Conservation (phyloP, 2,113 vertebrate species). For the Bucco capensis region DNA sequence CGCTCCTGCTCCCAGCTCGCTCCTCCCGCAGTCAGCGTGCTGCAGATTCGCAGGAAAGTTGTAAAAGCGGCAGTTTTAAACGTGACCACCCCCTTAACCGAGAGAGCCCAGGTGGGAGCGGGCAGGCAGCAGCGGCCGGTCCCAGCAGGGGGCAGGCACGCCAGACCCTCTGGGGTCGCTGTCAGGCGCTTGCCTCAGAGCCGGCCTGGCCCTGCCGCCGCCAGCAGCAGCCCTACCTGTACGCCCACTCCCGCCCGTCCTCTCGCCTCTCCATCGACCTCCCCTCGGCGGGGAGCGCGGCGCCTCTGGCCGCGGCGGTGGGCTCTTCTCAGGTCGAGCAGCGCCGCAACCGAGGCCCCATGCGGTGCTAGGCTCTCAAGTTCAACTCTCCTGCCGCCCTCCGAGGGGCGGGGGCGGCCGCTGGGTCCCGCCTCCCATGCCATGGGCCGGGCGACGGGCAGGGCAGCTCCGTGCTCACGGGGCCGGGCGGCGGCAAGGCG, state of each 20-base stretch:
- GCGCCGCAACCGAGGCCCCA: not conserved
- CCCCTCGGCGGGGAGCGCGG: not conserved
- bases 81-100: too few relatives aligned
- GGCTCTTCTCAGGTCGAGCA: not conserved
- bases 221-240: conserved; percentile 15
- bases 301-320: not conserved
- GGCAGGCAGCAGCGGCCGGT: not conserved
- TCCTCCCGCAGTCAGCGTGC: not conserved
- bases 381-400: not conserved
- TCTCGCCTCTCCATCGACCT: not conserved
- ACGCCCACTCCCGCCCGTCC: conserved; percentile 37
- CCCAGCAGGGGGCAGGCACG: not conserved
- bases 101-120: not conserved
- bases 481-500: too few relatives aligned
- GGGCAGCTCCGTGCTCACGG: not conserved
- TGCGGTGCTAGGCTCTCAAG: not conserved
- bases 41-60: not conserved
- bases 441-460: not conserved
- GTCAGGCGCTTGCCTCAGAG: not conserved
- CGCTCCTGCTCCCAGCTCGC: not conserved
- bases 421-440: not conserved
- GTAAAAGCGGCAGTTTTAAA: not conserved
- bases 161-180: not conserved
- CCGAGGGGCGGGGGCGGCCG: conserved; percentile 15
- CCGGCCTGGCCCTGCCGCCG: not conserved